Evolutionary conservation across 2,113 vertebrate species (phyloP), one percentile per base, ranked within the genome.

Genomic region (Perca fluviatilis): DNA sequence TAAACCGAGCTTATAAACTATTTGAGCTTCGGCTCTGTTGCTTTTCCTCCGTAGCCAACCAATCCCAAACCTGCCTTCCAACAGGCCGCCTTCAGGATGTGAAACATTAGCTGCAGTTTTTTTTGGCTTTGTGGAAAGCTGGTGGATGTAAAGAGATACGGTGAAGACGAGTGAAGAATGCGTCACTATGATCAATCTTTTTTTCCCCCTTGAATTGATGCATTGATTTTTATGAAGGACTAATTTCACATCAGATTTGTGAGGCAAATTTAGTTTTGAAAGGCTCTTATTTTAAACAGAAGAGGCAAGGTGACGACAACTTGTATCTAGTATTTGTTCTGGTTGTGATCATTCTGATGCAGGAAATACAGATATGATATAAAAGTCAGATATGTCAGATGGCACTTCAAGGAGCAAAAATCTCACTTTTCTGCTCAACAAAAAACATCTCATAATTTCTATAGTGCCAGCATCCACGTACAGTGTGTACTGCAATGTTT

Each of bases 1-100:
- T 82, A 85, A 93, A 87, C 74, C 49, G 65, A 94, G 73, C 76
- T 85, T 36, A 74, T 27, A 75, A 56, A 79, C 69, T 71, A 40
- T 74, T 85, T 90, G 68, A 69, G 63, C 80, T 85, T 80, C 13
- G 46, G 61, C 69, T 75, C 63, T 75, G 33, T 4, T 66, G 0
- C 77, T 83, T 83, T 83, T 73, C n/a, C 36, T 58, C 58, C 56
- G 23, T 79, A 80, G 47, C 56, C 50, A 78, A 64, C 75, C 62
- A 65, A 80, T 93, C 64, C 72, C 74, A 89, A 74, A 76, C 21
- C 43, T 61, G 21, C 36, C 72, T 30, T 65, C 67, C 50, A 66
- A 67, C 30, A 71, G 30, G 51, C 43, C 58, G 21, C 36, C 72
- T 30, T 65, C 67, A 80, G 88, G 79, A 63, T 77, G 51, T 69